Base-by-base conservation (phyloP, 1,140 invertebrate species). In the Pseudomyrmex dendroicus region DNA sequence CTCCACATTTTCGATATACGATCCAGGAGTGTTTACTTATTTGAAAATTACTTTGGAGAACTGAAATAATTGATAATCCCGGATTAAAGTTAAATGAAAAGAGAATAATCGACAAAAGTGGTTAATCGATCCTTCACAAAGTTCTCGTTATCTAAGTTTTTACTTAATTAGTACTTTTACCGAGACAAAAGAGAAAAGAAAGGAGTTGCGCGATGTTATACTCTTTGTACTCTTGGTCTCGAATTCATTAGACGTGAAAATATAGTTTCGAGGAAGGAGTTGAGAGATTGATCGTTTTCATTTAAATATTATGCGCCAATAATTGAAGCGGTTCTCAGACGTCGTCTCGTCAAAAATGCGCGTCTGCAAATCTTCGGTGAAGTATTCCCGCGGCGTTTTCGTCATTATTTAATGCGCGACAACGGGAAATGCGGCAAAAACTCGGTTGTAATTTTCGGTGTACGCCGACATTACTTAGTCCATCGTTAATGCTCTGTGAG, bases 401-500 rank as follows among this genome's bases (percentile, higher is more conserved):
- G 15, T 8, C 52, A 64, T 73, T 68, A 25, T 80, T 35, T 35
- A 77, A 56, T 48, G 17, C 56, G 56, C 44, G 54, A 61, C 22
- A 61, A 74, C 22, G 12, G 13, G 13, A 44, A 12, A 15, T 3
- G 15, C 22, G 20, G 4, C 3, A 52, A 62, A 62, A 59, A 66
- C 50, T 5, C 25, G 5, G 4, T 0, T 10, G 48, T 35, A 61
- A 67, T 56, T 68, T 13, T n/a, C 0, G 57, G 13, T 17, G 48
- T 20, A n/a, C 35, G 20, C 48, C n/a, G 35, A 82, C 62, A 20
- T 85, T 80, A 82, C 74, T 52, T 54, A 10, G 22, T 48, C 35
- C 10, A 22, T 54, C 84, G 77, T 73, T 86, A 50, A 74, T 85
- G 70, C 25, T 82, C 74, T 59, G 64, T 15, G 63, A n/a, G 57